phyloP scores from a whole-genome alignment of 2,888 invertebrate species.

The Eilema griseolum region DNA sequence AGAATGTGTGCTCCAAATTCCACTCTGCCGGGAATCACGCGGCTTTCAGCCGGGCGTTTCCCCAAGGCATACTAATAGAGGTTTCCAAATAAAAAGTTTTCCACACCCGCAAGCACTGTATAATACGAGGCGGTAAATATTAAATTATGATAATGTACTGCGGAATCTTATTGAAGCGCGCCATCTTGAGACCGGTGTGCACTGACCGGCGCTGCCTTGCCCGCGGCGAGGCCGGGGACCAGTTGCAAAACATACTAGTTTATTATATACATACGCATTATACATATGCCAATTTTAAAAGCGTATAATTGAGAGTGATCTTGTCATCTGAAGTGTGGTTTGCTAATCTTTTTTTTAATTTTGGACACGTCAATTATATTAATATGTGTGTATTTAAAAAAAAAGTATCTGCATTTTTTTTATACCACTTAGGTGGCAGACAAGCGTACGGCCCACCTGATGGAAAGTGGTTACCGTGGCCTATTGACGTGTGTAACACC shows the following conservation, averaged over 20 bases:
- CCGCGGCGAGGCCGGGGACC: conserved; percentile 65
- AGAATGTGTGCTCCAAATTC: too few relatives aligned
- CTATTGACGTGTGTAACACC: too few relatives aligned
- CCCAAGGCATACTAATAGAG: too few relatives aligned
- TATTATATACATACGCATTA: conserved; percentile 7
- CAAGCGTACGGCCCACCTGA: too few relatives aligned
- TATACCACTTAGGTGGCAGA: too few relatives aligned
- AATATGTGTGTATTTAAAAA: too few relatives aligned
- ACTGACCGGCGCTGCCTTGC: conserved; percentile 78
- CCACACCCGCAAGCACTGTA: background rate
- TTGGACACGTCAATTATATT: too few relatives aligned
- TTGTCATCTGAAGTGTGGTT: background rate
- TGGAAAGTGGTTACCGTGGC: too few relatives aligned
- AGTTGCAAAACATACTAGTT: conserved; percentile 41
- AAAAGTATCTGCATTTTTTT: too few relatives aligned
- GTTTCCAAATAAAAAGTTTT: background rate
- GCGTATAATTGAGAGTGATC: background rate
- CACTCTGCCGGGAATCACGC: too few relatives aligned
- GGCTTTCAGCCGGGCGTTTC: too few relatives aligned
- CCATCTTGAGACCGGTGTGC: conserved; percentile 38
- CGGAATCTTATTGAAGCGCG: conserved; percentile 9
- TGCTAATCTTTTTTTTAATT: too few relatives aligned
- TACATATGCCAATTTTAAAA: conserved; percentile 8
- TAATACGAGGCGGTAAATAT: background rate
- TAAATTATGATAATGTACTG: conserved; percentile 13